Conservation (phyloP, 1,140 invertebrate species). For the Macrobrachium rosenbergii region DNA sequence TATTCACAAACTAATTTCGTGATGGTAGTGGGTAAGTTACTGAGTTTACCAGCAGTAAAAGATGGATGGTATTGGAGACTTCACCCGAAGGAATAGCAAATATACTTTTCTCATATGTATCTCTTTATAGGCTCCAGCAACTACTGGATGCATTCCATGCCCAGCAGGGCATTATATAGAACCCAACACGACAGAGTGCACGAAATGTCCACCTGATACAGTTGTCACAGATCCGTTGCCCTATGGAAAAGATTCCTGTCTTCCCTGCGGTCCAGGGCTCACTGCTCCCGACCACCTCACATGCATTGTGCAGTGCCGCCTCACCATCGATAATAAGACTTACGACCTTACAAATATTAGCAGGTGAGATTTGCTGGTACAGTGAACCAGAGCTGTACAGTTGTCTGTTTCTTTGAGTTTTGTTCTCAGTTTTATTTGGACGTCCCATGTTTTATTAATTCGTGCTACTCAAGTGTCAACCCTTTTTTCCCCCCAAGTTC, state of each 20-base stretch:
- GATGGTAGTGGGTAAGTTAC: too few relatives aligned
- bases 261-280: conserved; percentile 73
- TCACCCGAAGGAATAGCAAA: too few relatives aligned
- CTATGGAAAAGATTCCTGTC: conserved; percentile 72
- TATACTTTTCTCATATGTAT: too few relatives aligned
- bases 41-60: too few relatives aligned
- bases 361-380: conserved; percentile 68
- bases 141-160: conserved; percentile 74
- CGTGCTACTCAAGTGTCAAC: too few relatives aligned
- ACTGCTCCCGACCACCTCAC: conserved; percentile 69
- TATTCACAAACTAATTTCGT: too few relatives aligned
- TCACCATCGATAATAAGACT: conserved; percentile 68
- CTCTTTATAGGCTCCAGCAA: conserved; percentile 51
- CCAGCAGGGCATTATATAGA: conserved; percentile 73
- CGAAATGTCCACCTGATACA: conserved; percentile 72
- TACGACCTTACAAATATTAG: conserved; percentile 73
- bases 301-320: conserved; percentile 70
- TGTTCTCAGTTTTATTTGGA: neutral
- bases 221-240: conserved; percentile 72
- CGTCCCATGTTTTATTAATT: too few relatives aligned
- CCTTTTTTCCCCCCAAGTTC: too few relatives aligned
- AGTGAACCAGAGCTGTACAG: neutral
- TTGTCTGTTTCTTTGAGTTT: neutral
- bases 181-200: conserved; percentile 68
- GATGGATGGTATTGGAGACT: too few relatives aligned